Percentiles rank a stretch among this genome's conserved stretches.
phyloP scores from a whole-genome alignment of 2,888 invertebrate genomes.

The Trichacis sp. region DNA sequence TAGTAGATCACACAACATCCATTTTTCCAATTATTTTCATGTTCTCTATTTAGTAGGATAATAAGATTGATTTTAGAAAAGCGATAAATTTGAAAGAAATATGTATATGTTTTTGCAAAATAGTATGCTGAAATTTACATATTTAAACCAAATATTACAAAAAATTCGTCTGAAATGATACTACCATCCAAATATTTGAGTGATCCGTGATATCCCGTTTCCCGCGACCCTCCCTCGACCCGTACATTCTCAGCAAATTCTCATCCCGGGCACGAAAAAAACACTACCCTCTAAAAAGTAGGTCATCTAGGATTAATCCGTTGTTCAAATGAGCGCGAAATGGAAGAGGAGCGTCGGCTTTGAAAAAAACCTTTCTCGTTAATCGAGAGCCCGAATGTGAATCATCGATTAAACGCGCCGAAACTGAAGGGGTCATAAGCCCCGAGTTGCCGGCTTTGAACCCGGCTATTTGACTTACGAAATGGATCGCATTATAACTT shows the following conservation, averaged over 20 bases:
- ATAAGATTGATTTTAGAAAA: too few relatives aligned
- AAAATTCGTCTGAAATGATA: too few relatives aligned
- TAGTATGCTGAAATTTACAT: too few relatives aligned
- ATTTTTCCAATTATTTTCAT: too few relatives aligned
- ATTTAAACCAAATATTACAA: too few relatives aligned
- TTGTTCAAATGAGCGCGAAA: constrained; percentile 19
- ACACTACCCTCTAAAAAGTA: background rate
- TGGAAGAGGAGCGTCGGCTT: background rate
- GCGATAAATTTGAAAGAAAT: too few relatives aligned
- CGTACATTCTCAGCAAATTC: background rate
- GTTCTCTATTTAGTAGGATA: too few relatives aligned
- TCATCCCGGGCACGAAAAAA: background rate
- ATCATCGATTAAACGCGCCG: background rate
- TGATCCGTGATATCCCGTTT: too few relatives aligned
- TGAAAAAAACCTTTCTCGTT: background rate
- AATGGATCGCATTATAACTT: constrained; percentile 1
- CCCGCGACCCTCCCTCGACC: background rate
- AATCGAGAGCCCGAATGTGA: background rate
- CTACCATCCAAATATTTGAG: too few relatives aligned
- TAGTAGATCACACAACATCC: too few relatives aligned
- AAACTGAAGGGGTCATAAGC: background rate
- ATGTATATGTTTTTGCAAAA: too few relatives aligned
- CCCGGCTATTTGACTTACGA: background rate
- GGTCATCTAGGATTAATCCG: background rate
- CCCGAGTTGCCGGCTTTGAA: background rate